phyloP scores from a whole-genome alignment of 2,888 invertebrate genomes.

The Tanytarsus gracilentus region DNA sequence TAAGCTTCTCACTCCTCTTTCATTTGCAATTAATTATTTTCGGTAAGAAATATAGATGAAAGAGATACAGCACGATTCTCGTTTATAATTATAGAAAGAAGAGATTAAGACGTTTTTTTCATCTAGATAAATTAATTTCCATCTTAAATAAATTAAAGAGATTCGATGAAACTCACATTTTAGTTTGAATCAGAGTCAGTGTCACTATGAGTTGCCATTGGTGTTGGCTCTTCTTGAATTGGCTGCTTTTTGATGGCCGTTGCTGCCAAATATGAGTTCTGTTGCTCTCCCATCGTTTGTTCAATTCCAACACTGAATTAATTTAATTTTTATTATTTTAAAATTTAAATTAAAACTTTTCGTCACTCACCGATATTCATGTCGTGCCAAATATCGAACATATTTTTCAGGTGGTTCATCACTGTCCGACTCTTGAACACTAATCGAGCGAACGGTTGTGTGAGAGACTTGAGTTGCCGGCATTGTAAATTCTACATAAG shows the following conservation, averaged over 20 bases:
- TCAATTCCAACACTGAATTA: constrained; percentile 73
- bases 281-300: constrained; percentile 66
- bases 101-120: no score
- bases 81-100: no score
- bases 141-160: background rate
- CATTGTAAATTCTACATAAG: constrained; percentile 96
- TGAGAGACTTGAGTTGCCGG: constrained; percentile 93
- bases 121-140: background rate
- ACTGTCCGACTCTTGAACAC: constrained; percentile 74
- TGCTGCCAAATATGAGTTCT: constrained; percentile 58
- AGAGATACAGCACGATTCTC: no score
- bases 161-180: constrained; percentile 29
- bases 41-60: no score
- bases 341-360: background rate
- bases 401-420: constrained; percentile 96
- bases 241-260: constrained; percentile 44
- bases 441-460: constrained; percentile 90
- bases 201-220: constrained; percentile 45
- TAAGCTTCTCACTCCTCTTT: no score
- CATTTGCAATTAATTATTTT: no score
- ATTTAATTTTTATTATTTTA: background rate
- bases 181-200: constrained; percentile 51
- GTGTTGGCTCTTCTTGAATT: constrained; percentile 35
- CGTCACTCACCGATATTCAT: constrained; percentile 73
- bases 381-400: constrained; percentile 89